These are phyloP conservation scores for Ammodytes dubius DNA, from an alignment of 2,113 vertebrate species.

Conservation along the genomic window DNA sequence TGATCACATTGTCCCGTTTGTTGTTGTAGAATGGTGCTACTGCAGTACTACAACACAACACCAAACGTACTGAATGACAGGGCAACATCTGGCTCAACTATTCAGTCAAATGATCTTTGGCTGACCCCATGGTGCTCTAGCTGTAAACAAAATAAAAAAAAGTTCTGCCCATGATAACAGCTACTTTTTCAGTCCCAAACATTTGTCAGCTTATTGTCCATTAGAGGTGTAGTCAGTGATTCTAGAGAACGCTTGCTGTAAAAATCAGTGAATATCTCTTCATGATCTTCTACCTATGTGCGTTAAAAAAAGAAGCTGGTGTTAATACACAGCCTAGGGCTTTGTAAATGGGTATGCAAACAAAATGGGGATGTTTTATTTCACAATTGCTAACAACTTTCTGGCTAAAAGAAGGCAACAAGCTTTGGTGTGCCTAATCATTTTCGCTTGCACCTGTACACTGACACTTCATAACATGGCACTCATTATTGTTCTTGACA, in stretches of 20 bases:
- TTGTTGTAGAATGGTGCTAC: not conserved
- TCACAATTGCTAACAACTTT: conserved; percentile 5
- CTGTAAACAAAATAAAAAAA: not conserved
- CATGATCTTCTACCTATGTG: no score
- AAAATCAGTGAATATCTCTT: conserved; percentile 11
- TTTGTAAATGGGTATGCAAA: no score
- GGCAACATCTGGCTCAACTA: conserved; percentile 51
- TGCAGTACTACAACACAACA: conserved; percentile 29
- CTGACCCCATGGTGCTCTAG: conserved; percentile 9
- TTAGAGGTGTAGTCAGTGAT: conserved; percentile 6
- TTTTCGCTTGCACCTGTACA: not conserved
- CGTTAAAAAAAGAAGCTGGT: no score
- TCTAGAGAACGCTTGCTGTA: conserved; percentile 27
- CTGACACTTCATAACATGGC: conserved; percentile 51
- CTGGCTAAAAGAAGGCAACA: conserved; percentile 39
- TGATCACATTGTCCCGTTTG: conserved; percentile 31
- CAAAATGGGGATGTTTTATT: conserved; percentile 10
- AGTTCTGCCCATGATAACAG: conserved; percentile 16
- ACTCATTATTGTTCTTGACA: conserved; percentile 49
- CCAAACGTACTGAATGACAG: conserved; percentile 29
- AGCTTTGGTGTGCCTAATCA: conserved; percentile 52
- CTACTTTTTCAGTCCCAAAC: conserved; percentile 10
- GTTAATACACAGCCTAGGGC: no score
- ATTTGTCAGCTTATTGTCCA: conserved; percentile 18
- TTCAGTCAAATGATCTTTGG: conserved; percentile 18